Conservation (phyloP, 2,797 vertebrate genomes). For the Cichlasoma orientale region DNA sequence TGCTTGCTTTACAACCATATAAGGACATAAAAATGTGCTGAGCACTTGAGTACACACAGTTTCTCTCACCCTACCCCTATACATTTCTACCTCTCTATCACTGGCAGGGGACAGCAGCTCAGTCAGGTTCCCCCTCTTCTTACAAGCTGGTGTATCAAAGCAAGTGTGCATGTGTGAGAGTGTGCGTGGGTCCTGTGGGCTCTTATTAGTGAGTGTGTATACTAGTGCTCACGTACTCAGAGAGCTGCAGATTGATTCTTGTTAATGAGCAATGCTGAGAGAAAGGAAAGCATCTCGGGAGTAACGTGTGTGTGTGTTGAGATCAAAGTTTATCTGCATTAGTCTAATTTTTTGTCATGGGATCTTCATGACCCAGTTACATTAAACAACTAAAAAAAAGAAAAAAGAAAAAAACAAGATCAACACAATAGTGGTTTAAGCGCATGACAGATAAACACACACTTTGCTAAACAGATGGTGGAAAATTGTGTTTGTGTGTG, state of each 20-base stretch:
- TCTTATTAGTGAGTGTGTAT: constrained; percentile 64
- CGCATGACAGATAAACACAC: background rate
- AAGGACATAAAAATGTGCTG: constrained; percentile 78
- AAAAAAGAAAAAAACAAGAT: background rate
- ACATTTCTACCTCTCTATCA: constrained; percentile 12
- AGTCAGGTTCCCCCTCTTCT: background rate
- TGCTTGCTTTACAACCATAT: constrained; percentile 77
- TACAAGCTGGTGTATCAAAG: constrained; percentile 11
- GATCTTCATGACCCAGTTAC: constrained; percentile 39
- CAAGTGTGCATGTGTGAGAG: background rate
- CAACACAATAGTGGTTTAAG: background rate
- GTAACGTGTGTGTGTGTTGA: background rate
- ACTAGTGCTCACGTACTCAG: constrained; percentile 31
- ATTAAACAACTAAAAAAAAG: background rate
- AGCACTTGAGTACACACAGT: constrained; percentile 16
- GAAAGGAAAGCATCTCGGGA: constrained; percentile 26
- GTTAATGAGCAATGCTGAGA: constrained; percentile 60
- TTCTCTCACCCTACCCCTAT: constrained; percentile 19
- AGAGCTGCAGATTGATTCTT: constrained; percentile 65
- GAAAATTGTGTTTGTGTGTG: constrained; percentile 17
- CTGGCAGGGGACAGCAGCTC: background rate
- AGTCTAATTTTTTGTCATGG: constrained; percentile 28
- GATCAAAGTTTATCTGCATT: constrained; percentile 45
- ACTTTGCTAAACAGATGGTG: constrained; percentile 10
- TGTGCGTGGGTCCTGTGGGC: constrained; percentile 28